phyloP scores from a whole-genome alignment of 2,113 vertebrate genomes.

The Pimephales promelas region DNA sequence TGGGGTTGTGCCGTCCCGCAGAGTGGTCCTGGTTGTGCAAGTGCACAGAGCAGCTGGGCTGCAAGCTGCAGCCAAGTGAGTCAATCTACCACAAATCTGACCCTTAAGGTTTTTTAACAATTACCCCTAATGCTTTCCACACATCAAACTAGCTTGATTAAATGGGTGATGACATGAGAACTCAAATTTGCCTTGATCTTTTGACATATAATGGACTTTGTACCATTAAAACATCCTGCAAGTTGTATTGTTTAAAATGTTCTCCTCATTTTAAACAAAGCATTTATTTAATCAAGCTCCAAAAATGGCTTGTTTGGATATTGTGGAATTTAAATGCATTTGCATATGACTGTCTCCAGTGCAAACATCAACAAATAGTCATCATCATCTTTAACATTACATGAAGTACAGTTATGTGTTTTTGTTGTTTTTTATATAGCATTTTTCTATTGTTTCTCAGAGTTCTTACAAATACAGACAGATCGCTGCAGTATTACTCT shows the following conservation, averaged over 20 bases:
- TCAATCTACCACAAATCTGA: conserved; percentile 32
- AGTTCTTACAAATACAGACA: conserved; percentile 76
- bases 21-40: conserved; percentile 81
- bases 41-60: conserved; percentile 89
- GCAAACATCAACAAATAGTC: too few relatives aligned
- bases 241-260: too few relatives aligned
- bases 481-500: conserved; percentile 74
- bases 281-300: too few relatives aligned
- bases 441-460: conserved; percentile 65
- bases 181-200: too few relatives aligned
- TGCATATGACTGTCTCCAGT: too few relatives aligned
- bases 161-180: not conserved
- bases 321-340: too few relatives aligned
- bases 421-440: not conserved
- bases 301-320: too few relatives aligned
- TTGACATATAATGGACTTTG: too few relatives aligned
- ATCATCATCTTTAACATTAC: not conserved
- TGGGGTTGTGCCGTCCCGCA: conserved; percentile 69
- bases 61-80: conserved; percentile 89
- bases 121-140: not conserved
- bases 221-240: too few relatives aligned
- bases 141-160: not conserved
- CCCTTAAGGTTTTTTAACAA: not conserved
- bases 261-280: too few relatives aligned
- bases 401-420: not conserved